Conservation (phyloP, 2,888 invertebrate genomes). For the Ptychoptera contaminata region DNA sequence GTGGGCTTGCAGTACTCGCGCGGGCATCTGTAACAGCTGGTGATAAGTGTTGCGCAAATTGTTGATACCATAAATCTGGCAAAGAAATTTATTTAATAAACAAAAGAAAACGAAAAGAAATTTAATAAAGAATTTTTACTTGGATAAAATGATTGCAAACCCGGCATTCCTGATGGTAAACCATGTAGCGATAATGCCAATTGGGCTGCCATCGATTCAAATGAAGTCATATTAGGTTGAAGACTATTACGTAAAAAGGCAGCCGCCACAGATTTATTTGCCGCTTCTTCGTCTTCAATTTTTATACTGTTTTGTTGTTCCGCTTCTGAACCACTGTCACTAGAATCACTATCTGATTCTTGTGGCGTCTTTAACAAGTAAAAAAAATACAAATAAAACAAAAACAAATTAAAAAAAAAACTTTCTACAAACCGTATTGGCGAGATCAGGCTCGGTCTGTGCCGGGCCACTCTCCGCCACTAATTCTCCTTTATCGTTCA, state of each 20-base stretch:
- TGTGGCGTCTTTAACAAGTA: constrained; percentile 37
- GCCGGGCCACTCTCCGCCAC: constrained; percentile 30
- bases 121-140: constrained; percentile 14
- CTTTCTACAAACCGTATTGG: constrained; percentile 18
- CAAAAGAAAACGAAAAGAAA: neutral
- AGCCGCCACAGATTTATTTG: constrained; percentile 30
- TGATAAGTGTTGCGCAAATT: constrained; percentile 22
- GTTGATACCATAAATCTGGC: constrained; percentile 12
- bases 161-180: constrained; percentile 11
- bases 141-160: constrained; percentile 17
- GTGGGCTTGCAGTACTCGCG: constrained; percentile 30
- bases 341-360: constrained; percentile 52
- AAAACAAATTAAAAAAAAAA: constrained; percentile 8
- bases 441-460: constrained; percentile 23
- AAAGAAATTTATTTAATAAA: neutral
- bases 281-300: constrained; percentile 30
- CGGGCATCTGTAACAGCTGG: constrained; percentile 29
- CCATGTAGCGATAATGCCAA: constrained; percentile 40
- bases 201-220: constrained; percentile 53
- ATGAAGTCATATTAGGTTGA: constrained; percentile 35
- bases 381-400: neutral
- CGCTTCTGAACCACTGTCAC: constrained; percentile 35
- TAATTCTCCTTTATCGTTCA: constrained; percentile 31
- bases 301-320: constrained; percentile 20
- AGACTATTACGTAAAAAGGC: constrained; percentile 13